Conservation (phyloP, 1,140 invertebrate genomes). For the Atta colombica region DNA sequence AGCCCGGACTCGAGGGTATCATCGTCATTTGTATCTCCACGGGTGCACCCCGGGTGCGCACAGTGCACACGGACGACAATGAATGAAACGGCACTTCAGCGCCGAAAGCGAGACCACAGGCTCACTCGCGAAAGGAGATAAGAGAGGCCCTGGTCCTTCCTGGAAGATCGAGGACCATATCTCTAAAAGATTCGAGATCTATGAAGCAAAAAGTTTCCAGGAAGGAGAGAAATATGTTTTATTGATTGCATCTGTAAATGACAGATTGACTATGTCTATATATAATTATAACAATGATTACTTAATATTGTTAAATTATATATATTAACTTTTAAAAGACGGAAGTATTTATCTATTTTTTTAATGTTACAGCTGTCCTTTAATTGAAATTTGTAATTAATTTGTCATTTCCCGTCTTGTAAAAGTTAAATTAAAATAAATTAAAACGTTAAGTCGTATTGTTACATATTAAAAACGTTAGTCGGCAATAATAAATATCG, state of each 20-base stretch:
- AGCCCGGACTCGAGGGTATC: slow-evolving; percentile 79
- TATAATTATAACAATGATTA: neutral
- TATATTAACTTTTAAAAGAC: neutral
- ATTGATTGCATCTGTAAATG: slow-evolving; percentile 15
- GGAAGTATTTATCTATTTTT: no score
- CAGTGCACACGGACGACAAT: slow-evolving; percentile 77
- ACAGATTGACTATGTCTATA: neutral
- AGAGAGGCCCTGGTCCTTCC: slow-evolving; percentile 9
- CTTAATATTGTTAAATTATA: neutral
- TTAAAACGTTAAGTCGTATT: no score
- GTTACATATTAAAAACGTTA: neutral
- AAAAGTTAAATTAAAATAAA: no score
- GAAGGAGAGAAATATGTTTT: neutral
- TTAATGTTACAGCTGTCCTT: no score
- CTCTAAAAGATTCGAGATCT: slow-evolving; percentile 2
- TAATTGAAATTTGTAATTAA: no score
- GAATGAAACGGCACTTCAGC: slow-evolving; percentile 63
- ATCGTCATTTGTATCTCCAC: slow-evolving; percentile 84
- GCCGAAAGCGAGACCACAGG: slow-evolving; percentile 56
- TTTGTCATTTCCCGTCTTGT: no score
- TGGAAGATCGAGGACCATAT: slow-evolving; percentile 8
- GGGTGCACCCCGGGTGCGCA: slow-evolving; percentile 74
- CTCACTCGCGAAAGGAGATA: slow-evolving; percentile 55
- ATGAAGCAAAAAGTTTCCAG: neutral
- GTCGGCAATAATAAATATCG: neutral